phyloP scores from a whole-genome alignment of 2,888 invertebrate genomes.

The Drosophila birchii region DNA sequence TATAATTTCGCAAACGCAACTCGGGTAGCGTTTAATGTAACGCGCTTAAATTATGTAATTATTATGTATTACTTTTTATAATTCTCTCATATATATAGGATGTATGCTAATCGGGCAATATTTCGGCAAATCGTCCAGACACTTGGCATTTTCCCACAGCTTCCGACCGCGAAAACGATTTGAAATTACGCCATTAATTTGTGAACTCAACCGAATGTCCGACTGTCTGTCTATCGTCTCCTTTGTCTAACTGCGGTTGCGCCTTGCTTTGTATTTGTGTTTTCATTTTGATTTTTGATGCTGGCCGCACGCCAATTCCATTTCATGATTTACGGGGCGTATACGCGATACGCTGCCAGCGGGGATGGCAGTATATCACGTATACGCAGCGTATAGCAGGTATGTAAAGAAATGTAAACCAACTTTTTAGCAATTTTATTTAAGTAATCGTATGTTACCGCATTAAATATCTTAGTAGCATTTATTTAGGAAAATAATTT shows the following conservation, averaged over 20 bases:
- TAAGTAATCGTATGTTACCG: too few species aligned
- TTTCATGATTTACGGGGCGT: conserved; percentile 63
- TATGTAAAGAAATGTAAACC: background rate
- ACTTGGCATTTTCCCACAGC: conserved; percentile 48
- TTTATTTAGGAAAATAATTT: too few species aligned
- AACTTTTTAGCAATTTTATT: background rate
- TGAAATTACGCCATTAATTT: conserved; percentile 73
- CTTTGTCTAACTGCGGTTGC: conserved; percentile 69
- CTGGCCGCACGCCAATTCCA: conserved; percentile 68
- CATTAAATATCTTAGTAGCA: background rate
- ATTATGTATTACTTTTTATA: conserved; percentile 12
- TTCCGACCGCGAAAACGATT: conserved; percentile 48
- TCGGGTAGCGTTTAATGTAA: conserved; percentile 29
- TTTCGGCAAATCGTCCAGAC: conserved; percentile 40
- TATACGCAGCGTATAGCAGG: background rate
- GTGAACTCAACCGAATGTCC: conserved; percentile 55
- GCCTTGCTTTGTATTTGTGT: conserved; percentile 63
- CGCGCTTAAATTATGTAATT: conserved; percentile 39
- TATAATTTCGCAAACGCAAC: conserved; percentile 6
- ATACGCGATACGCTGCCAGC: conserved; percentile 35
- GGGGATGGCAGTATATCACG: background rate
- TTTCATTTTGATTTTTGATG: conserved; percentile 57
- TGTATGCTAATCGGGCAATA: conserved; percentile 31
- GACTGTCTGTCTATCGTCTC: conserved; percentile 36
- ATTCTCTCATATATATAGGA: background rate